These are phyloP conservation scores for Synchiropus splendidus DNA, from an alignment of 2,113 vertebrate species.

Conservation along the genomic window DNA sequence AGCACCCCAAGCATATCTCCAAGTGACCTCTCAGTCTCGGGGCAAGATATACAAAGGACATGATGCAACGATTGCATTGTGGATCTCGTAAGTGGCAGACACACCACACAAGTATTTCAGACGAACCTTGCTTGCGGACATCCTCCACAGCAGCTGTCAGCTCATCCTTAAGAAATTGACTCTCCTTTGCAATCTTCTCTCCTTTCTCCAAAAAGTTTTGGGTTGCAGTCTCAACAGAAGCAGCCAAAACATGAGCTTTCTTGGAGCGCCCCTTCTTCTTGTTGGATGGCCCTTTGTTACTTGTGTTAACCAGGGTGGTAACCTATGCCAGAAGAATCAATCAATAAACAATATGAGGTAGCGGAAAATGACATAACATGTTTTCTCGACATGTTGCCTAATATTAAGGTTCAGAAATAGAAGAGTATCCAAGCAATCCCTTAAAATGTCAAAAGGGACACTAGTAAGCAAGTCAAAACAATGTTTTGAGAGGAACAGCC, in stretches of 20 bases:
- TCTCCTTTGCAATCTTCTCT: constrained; percentile 97
- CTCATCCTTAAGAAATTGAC: constrained; percentile 95
- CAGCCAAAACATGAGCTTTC: constrained; percentile 95
- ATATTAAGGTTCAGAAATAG: too few relatives aligned
- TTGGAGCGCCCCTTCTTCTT: constrained; percentile 98
- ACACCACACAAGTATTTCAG: constrained; percentile 13
- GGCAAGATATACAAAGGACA: too few relatives aligned
- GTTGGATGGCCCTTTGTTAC: constrained; percentile 96
- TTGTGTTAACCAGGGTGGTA: constrained; percentile 94
- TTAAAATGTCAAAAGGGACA: too few relatives aligned
- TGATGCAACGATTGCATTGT: too few relatives aligned
- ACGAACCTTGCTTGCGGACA: constrained; percentile 94
- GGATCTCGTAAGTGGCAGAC: too few relatives aligned
- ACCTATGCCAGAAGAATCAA: constrained; percentile 65
- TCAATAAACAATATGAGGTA: background rate
- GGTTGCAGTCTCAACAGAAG: constrained; percentile 95
- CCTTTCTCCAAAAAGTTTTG: constrained; percentile 97
- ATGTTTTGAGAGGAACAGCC: too few relatives aligned
- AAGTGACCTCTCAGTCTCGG: too few relatives aligned
- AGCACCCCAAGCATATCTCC: too few relatives aligned
- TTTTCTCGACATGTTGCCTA: too few relatives aligned
- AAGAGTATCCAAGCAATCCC: too few relatives aligned
- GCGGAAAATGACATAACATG: too few relatives aligned
- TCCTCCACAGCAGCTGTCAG: constrained; percentile 93
- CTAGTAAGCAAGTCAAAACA: too few relatives aligned